These are phyloP conservation scores for Pterostichus niger DNA, from an alignment of 2,888 invertebrate species.

Conservation along the genomic window DNA sequence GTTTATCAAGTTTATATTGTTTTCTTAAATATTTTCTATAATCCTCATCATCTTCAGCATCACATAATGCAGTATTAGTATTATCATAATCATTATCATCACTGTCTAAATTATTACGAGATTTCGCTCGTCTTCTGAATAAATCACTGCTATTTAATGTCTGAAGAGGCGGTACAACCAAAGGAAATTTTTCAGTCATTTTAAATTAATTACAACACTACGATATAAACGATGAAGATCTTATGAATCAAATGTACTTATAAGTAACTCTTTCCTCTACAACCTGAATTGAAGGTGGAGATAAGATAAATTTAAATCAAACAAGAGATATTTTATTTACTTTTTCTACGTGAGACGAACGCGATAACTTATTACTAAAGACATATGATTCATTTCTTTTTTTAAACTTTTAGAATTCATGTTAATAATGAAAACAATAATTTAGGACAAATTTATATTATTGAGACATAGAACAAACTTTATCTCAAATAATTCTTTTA, in stretches of 20 bases:
- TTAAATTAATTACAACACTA: neutral
- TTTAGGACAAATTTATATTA: too few species aligned
- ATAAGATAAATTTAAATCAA: conserved; percentile 32
- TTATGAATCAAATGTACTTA: conserved; percentile 1
- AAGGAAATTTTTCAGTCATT: conserved; percentile 57
- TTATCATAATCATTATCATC: conserved; percentile 69
- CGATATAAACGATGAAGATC: neutral
- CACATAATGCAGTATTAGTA: conserved; percentile 67
- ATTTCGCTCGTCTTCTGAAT: conserved; percentile 72
- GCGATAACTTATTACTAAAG: too few species aligned
- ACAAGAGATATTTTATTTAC: neutral
- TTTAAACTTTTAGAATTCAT: too few species aligned
- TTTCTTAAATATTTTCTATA: conserved; percentile 47
- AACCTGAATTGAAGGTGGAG: neutral
- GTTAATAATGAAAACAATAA: too few species aligned
- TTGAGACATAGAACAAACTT: too few species aligned
- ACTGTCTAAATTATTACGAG: conserved; percentile 69
- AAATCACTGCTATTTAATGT: conserved; percentile 73
- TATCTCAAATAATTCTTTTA: too few species aligned
- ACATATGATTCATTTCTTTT: too few species aligned
- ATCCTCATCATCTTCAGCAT: conserved; percentile 68
- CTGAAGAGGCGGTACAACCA: conserved; percentile 71
- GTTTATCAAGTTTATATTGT: conserved; percentile 48
- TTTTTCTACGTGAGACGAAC: too few species aligned
- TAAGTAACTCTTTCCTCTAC: conserved; percentile 4